Conservation (phyloP, 2,888 invertebrate genomes). For the Pollenia griseotomentosa region DNA sequence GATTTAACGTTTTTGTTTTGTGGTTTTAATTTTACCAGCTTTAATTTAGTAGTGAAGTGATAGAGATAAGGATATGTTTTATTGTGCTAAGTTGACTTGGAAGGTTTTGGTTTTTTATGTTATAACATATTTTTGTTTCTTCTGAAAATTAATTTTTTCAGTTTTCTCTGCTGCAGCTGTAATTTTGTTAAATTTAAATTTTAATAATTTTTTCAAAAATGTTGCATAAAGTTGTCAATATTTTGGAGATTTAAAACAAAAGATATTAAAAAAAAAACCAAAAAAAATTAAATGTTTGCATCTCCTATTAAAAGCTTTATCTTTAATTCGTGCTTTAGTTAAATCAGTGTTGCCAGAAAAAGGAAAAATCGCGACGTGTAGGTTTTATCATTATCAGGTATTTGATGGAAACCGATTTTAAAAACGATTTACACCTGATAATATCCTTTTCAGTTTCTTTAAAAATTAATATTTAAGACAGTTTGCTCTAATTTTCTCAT, state of each 20-base stretch:
- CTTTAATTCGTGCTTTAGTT: too few relatives aligned
- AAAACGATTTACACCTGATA: too few relatives aligned
- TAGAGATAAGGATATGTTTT: conserved; percentile 66
- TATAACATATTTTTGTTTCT: not conserved
- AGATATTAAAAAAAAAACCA: too few relatives aligned
- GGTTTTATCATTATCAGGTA: too few relatives aligned
- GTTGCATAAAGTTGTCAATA: conserved; percentile 38
- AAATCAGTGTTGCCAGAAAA: too few relatives aligned
- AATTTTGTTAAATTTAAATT: conserved; percentile 1
- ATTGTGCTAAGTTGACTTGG: conserved; percentile 64
- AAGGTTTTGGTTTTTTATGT: conserved; percentile 31
- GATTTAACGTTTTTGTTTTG: conserved; percentile 48
- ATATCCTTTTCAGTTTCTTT: too few relatives aligned
- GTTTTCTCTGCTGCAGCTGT: conserved; percentile 7
- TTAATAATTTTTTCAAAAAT: not conserved
- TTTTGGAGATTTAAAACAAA: not conserved
- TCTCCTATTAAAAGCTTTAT: too few relatives aligned
- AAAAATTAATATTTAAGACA: too few relatives aligned
- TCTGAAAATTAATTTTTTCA: not conserved
- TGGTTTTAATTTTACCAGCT: conserved; percentile 34
- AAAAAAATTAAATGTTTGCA: not conserved
- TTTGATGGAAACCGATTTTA: too few relatives aligned
- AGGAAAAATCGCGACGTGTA: too few relatives aligned
- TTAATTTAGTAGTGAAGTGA: conserved; percentile 21
- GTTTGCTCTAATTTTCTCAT: too few relatives aligned